These are phyloP conservation scores for Hydractinia echinata DNA, from an alignment of 30 jellyfish, hydroid and myxozoan genomes.

Conservation along the genomic window DNA sequence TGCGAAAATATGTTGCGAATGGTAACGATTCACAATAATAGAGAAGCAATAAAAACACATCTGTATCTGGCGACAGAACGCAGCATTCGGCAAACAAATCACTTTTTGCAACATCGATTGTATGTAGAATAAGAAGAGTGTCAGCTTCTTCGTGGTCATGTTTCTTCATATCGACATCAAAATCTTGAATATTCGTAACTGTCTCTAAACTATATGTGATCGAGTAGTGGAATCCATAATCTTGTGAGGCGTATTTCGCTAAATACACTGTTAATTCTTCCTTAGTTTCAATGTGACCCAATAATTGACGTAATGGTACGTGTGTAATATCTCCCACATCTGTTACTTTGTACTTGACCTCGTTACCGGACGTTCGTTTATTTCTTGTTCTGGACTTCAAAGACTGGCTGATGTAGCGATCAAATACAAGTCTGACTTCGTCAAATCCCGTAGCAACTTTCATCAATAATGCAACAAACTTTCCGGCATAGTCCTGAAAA, in stretches of 20 bases:
- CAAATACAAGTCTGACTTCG: too few relatives aligned
- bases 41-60: too few relatives aligned
- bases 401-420: too few relatives aligned
- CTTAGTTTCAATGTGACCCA: conserved; percentile 31
- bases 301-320: conserved; percentile 13
- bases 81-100: background rate
- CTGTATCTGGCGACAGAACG: too few relatives aligned
- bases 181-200: conserved; percentile 10
- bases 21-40: too few relatives aligned
- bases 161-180: conserved; percentile 7
- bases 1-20: too few relatives aligned
- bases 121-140: background rate
- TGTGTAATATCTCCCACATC: conserved; percentile 9
- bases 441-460: too few relatives aligned
- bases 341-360: conserved; percentile 21
- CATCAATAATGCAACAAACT: too few relatives aligned
- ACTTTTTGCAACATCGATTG: conserved; percentile 5
- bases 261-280: conserved; percentile 26
- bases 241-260: conserved; percentile 8
- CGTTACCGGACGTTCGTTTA: too few relatives aligned
- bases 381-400: too few relatives aligned
- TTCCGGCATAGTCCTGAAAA: too few relatives aligned
- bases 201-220: conserved; percentile 22
- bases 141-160: conserved; percentile 58
- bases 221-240: conserved; percentile 20